Evolutionary conservation across 1,140 invertebrate species (phyloP), one percentile per base, ranked within the genome.

Genomic region (Procambarus clarkii): DNA sequence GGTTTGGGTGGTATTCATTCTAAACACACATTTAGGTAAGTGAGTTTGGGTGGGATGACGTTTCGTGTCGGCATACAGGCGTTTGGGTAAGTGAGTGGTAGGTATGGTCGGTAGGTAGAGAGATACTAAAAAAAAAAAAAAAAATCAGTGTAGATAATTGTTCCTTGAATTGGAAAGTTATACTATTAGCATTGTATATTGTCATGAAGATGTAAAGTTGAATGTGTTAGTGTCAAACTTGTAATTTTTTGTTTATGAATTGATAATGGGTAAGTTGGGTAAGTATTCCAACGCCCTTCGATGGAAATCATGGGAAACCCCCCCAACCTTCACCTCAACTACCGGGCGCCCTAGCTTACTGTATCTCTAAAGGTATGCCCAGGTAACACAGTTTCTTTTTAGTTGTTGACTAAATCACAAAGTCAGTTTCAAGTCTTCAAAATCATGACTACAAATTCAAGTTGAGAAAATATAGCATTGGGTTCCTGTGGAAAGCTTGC

Each of bases 281-380:
- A 92, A 92, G 92, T 92, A 92, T 89, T 91, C 84, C 77, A 87
- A 90, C 89, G 92, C 92, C 88, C 87, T 87, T 81, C 80, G 88
- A 64, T 84, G 88, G 88, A 91, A 91, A 86, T 86, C 77, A 86
- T 46, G 88, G 83, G 77, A 71, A 87, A 81, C 83, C 80, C 81
- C 86, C 86, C 91, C 76, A 85, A 77, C 86, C 91, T 78, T 85
- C 91, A 85, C 91, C 81, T 88, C 91, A 77, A 54, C 91, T 92
- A 86, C 77, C 86, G 86, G 86, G 86, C 86, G 76, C 86, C 76
- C 86, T 88, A 88, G 86, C 74, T 88, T 88, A 88, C 77, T 80
- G 54, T 88, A 78, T 77, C 86, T 78, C 88, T 77, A 71, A 90
- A 91, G 88, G 88, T 91, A 91, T 85, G 88, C 88, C 83, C 88